Percentiles rank a stretch among this genome's conserved stretches.
phyloP scores from a whole-genome alignment of 2,797 vertebrate species.

The Antrozous pallidus region DNA sequence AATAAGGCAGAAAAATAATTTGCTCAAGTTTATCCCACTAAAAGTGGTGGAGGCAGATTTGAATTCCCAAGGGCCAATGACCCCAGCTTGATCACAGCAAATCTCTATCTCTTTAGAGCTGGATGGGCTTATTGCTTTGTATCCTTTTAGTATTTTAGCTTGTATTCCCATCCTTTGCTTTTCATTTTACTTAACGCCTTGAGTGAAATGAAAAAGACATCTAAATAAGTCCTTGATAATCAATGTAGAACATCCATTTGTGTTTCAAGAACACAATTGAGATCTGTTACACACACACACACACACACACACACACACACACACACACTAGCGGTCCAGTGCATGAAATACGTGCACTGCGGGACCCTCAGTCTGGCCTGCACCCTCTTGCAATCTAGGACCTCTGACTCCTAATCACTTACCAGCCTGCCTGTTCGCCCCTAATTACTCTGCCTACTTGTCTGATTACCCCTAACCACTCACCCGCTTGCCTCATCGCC shows the following conservation, averaged over 20 bases:
- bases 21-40: not conserved
- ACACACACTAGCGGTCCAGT: too few species aligned
- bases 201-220: conserved; percentile 16
- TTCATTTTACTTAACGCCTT: conserved; percentile 6
- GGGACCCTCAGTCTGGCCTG: too few species aligned
- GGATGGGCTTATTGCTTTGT: not conserved
- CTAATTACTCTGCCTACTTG: too few species aligned
- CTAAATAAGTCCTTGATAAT: not conserved
- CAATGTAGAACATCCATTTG: not conserved
- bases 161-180: not conserved
- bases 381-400: too few species aligned
- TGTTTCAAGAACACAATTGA: not conserved
- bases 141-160: not conserved
- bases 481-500: too few species aligned
- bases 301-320: too few species aligned
- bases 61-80: not conserved
- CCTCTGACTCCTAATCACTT: too few species aligned
- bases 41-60: not conserved
- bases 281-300: not conserved
- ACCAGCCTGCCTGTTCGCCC: too few species aligned
- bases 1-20: conserved; percentile 2
- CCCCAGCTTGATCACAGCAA: not conserved
- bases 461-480: too few species aligned
- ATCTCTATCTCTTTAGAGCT: not conserved
- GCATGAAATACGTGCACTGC: too few species aligned